phyloP scores from a whole-genome alignment of 2,797 vertebrate species.

The Mus minutoides region DNA sequence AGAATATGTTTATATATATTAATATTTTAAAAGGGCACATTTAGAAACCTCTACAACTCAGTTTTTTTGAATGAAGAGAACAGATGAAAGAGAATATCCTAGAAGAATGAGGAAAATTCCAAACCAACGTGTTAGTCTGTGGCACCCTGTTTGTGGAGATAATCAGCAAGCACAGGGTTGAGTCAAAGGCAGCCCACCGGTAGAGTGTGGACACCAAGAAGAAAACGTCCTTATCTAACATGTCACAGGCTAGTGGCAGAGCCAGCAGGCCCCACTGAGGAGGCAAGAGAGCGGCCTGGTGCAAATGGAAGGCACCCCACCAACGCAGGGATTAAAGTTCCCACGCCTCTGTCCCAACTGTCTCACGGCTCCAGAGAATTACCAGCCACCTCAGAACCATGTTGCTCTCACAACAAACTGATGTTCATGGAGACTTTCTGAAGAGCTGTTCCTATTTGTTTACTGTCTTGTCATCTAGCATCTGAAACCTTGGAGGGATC shows the following conservation, averaged over 20 bases:
- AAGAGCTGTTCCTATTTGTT: rapidly evolving
- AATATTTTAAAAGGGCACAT: not conserved
- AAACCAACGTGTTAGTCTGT: not conserved
- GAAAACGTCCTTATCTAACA: slow-evolving; percentile 49
- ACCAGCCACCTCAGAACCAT: not conserved
- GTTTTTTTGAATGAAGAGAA: not conserved
- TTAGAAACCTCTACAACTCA: not conserved
- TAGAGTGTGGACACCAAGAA: not conserved
- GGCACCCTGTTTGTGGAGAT: slow-evolving; percentile 62
- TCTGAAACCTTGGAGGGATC: not conserved
- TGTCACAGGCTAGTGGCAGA: not conserved
- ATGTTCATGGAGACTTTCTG: not conserved
- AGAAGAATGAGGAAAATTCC: not conserved
- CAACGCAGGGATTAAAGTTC: slow-evolving; percentile 29
- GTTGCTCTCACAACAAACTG: not conserved
- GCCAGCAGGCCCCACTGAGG: slow-evolving; percentile 46
- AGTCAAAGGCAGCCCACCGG: not conserved
- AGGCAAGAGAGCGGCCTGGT: slow-evolving; percentile 48
- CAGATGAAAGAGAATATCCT: not conserved
- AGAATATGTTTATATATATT: not conserved
- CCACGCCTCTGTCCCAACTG: not conserved
- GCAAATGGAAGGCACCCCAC: slow-evolving; percentile 70
- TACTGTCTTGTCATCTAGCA: not conserved
- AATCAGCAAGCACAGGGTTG: not conserved
- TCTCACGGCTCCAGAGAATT: slow-evolving; percentile 72